A percentile compares a stretch with the other conserved stretches of the same genome.
Conservation (phyloP, 2,113 vertebrate genomes). For the Serinus canaria region DNA sequence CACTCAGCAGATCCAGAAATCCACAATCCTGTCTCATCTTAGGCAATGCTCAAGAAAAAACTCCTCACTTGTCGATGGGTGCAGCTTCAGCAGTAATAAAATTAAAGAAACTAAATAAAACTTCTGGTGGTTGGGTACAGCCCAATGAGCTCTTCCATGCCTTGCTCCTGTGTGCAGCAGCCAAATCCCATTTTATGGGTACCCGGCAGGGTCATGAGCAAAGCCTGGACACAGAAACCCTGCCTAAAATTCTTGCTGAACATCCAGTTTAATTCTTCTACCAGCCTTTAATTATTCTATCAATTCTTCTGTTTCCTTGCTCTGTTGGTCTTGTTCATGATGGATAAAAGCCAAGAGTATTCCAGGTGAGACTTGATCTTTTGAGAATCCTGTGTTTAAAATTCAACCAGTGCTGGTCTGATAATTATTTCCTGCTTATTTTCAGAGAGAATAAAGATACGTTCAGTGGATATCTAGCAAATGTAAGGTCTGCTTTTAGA, state of each 20-base stretch:
- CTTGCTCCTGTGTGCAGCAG: neutral
- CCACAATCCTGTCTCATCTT: neutral
- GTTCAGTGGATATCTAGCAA: neutral
- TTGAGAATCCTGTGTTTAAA: neutral
- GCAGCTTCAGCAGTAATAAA: neutral
- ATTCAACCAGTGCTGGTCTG: neutral
- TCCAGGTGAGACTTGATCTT: neutral
- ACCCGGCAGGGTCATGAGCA: neutral
- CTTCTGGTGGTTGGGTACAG: neutral
- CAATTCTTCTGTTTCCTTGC: neutral
- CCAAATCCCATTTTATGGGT: neutral
- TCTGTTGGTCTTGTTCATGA: neutral
- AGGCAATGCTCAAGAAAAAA: neutral
- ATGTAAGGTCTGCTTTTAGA: neutral
- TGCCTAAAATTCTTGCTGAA: neutral
- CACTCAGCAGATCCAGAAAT: neutral
- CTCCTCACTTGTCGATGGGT: accelerated
- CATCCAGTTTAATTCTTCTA: neutral
- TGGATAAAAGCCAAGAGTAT: neutral
- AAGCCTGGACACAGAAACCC: neutral
- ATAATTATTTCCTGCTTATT: neutral
- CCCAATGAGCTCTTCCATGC: neutral
- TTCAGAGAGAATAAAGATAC: neutral
- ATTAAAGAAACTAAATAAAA: neutral
- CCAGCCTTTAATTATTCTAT: neutral